phyloP scores from a whole-genome alignment of 2,113 vertebrate genomes.

The Galemys pyrenaicus region DNA sequence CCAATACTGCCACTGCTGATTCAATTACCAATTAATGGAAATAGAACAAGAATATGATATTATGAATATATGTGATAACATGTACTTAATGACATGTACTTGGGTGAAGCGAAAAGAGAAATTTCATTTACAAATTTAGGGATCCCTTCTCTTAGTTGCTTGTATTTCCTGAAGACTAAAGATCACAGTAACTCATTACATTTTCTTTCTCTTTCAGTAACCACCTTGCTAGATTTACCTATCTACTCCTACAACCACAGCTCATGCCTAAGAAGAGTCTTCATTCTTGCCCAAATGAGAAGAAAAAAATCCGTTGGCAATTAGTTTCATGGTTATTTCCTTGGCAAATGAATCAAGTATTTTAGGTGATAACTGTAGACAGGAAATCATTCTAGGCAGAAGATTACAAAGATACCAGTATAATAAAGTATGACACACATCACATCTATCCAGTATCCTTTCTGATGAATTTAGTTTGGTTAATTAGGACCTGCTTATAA shows the following conservation, averaged over 20 bases:
- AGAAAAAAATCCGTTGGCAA: neutral
- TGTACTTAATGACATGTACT: neutral
- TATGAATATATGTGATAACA: neutral
- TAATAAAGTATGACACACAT: neutral
- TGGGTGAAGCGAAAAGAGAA: neutral
- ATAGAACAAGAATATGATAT: neutral
- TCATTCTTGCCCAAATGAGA: neutral
- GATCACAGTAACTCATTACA: neutral
- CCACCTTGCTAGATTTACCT: neutral
- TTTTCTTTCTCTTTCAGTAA: neutral
- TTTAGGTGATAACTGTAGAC: neutral
- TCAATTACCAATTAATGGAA: neutral
- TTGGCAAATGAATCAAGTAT: neutral
- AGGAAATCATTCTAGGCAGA: neutral
- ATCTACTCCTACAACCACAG: neutral
- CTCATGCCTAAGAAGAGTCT: neutral
- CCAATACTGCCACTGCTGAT: neutral
- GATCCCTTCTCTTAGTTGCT: neutral
- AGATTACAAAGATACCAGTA: neutral
- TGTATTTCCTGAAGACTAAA: neutral
- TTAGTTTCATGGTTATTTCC: neutral
- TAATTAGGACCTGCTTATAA: no score
- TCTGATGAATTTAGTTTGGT: neutral
- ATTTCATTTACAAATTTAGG: neutral
- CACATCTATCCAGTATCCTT: neutral